Evolutionary conservation across 2,113 vertebrate species (phyloP).

Genomic region (Paracanthobrama guichenoti): DNA sequence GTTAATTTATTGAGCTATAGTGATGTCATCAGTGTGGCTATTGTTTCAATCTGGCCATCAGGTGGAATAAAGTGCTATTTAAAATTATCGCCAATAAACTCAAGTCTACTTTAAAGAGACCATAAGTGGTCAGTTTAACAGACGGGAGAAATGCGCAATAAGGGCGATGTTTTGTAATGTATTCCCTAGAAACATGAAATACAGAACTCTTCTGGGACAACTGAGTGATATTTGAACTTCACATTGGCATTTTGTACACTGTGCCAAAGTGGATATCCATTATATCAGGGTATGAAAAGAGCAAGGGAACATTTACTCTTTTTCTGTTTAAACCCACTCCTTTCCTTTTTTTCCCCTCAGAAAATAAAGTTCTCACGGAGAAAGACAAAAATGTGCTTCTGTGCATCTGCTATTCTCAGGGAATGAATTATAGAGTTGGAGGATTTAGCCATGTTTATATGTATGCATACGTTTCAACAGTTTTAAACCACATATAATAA

Average conservation of each 20-base stretch:
- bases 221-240: not conserved
- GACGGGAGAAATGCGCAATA: not conserved
- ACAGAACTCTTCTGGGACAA: not conserved
- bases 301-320: not conserved
- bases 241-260: not conserved
- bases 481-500: not conserved
- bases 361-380: not conserved
- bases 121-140: not conserved
- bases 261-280: not conserved
- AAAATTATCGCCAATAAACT: not conserved
- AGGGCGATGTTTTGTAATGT: not conserved
- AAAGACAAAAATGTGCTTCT: not conserved
- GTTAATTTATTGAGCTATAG: not conserved
- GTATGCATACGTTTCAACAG: not conserved
- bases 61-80: not conserved
- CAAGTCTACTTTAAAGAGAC: not conserved
- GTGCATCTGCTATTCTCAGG: not conserved
- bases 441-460: not conserved
- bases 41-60: slow-evolving; percentile 23
- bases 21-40: slow-evolving; percentile 16
- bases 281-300: not conserved
- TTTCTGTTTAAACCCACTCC: not conserved
- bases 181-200: not conserved
- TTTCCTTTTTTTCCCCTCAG: not conserved
- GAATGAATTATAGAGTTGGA: not conserved